Conservation (phyloP, 2,888 invertebrate genomes). For the Lasioglossum figueresi region DNA sequence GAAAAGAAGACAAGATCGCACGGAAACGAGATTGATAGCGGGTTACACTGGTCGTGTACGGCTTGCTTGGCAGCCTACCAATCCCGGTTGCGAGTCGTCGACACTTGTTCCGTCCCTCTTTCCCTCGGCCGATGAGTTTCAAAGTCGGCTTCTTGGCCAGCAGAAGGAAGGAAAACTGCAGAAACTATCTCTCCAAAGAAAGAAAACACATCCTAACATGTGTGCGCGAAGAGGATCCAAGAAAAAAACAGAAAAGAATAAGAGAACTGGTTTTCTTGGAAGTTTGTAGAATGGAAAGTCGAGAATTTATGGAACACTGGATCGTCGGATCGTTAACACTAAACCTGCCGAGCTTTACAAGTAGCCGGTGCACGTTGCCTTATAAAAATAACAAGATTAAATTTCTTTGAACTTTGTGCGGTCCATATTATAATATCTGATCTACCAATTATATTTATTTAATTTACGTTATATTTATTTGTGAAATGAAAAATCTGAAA, state of each 20-base stretch:
- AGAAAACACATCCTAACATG: not conserved
- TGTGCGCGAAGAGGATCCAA: not conserved
- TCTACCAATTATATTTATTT: too few species aligned
- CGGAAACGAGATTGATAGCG: conserved; percentile 57
- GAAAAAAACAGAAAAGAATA: not conserved
- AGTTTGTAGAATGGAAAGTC: conserved; percentile 27
- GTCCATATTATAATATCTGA: too few species aligned
- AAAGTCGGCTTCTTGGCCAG: conserved; percentile 48
- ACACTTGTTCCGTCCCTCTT: conserved; percentile 43
- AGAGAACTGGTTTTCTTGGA: not conserved
- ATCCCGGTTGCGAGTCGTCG: conserved; percentile 54
- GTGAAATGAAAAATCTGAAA: too few species aligned
- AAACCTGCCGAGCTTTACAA: too few species aligned
- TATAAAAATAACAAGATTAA: too few species aligned
- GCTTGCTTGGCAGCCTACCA: conserved; percentile 61
- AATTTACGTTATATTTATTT: too few species aligned
- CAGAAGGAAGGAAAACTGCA: conserved; percentile 21
- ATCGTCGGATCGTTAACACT: not conserved
- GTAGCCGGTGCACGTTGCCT: too few species aligned
- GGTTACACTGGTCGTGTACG: conserved; percentile 52
- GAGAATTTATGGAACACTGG: conserved; percentile 47
- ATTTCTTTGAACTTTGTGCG: too few species aligned
- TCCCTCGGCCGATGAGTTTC: conserved; percentile 44
- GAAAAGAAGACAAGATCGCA: conserved; percentile 40
- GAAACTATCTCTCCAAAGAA: not conserved